These are phyloP conservation scores for Minunthozetes semirufus DNA, from an alignment of 2,888 invertebrate genomes.

Conservation along the genomic window DNA sequence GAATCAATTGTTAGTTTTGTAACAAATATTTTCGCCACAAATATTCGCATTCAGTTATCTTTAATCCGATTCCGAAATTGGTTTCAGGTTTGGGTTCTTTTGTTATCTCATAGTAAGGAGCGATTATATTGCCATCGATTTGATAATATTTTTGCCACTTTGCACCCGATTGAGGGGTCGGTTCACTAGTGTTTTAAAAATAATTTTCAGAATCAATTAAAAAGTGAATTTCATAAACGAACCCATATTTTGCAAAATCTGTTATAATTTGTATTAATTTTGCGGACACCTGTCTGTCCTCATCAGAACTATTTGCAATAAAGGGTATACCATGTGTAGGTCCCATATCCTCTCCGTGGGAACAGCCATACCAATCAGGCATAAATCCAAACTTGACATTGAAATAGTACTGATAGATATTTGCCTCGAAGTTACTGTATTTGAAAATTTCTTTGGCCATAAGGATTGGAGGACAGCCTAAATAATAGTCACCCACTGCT, in stretches of 20 bases:
- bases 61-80: neutral
- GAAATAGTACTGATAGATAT: constrained; percentile 29
- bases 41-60: constrained; percentile 9
- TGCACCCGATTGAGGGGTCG: neutral
- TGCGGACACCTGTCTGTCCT: neutral
- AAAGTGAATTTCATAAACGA: neutral
- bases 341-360: no score
- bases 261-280: constrained; percentile 25
- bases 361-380: constrained; percentile 33
- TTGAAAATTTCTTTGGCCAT: neutral
- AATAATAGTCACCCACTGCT: neutral
- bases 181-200: neutral
- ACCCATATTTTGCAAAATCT: constrained; percentile 20
- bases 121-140: neutral
- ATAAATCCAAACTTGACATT: constrained; percentile 13
- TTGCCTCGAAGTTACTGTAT: neutral
- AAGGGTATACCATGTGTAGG: no score
- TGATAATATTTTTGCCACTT: neutral
- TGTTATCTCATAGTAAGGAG: constrained; percentile 15
- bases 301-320: neutral
- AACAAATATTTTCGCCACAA: no score
- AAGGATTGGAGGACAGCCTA: constrained; percentile 14
- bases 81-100: neutral
- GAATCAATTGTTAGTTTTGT: no score
- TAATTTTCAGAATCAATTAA: no score